Evolutionary conservation across 92 coral and sea anemone species (phyloP).

Genomic region (Porites lobata): DNA sequence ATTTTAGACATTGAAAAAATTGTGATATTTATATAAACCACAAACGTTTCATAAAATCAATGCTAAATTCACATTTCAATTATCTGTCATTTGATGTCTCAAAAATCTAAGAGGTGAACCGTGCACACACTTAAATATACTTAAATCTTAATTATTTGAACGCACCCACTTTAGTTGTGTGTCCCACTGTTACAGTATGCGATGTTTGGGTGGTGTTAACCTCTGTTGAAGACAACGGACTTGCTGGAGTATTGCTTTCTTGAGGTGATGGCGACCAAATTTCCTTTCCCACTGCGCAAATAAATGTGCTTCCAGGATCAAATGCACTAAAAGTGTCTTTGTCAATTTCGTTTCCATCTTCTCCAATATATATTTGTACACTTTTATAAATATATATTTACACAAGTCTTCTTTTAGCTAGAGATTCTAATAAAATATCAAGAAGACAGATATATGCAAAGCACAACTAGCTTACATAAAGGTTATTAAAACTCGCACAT

Average conservation of each 20-base stretch:
- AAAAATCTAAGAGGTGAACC: slow-evolving; percentile 17
- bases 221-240: slow-evolving; percentile 40
- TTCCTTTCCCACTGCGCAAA: slow-evolving; percentile 57
- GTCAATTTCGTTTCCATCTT: slow-evolving; percentile 76
- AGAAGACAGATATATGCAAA: too few relatives aligned
- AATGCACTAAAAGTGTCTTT: slow-evolving; percentile 68
- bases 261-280: slow-evolving; percentile 57
- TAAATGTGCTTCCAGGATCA: slow-evolving; percentile 66
- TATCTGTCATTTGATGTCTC: slow-evolving; percentile 13
- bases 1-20: neutral
- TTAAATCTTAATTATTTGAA: slow-evolving; percentile 23
- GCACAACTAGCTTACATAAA: too few relatives aligned
- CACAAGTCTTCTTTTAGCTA: slow-evolving; percentile 72
- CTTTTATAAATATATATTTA: slow-evolving; percentile 39
- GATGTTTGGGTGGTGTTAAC: slow-evolving; percentile 32
- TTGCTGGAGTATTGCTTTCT: slow-evolving; percentile 35
- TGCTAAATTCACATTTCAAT: slow-evolving; percentile 14
- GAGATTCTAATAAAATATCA: slow-evolving; percentile 1
- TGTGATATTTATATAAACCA: neutral
- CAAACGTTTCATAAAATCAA: slow-evolving; percentile 4
- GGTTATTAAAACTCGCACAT: too few relatives aligned
- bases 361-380: slow-evolving; percentile 58
- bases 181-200: slow-evolving; percentile 27
- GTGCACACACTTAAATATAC: slow-evolving; percentile 18
- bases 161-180: slow-evolving; percentile 40